These are phyloP conservation scores for Leptinotarsa undecemlineata DNA, from an alignment of 1,140 invertebrate species.

Conservation along the genomic window DNA sequence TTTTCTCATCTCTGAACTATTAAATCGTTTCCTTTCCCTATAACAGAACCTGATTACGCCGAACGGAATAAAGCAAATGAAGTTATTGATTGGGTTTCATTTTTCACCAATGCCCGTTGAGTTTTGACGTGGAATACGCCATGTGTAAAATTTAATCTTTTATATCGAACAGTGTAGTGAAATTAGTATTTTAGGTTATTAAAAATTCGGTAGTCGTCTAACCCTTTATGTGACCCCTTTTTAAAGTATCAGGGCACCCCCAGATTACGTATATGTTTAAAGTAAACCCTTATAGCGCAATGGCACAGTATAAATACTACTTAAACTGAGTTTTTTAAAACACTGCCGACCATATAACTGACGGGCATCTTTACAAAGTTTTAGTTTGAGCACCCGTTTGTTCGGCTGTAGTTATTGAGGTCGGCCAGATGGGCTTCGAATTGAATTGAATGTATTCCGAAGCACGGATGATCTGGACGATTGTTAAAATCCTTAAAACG, in stretches of 20 bases:
- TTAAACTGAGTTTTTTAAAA: constrained; percentile 30
- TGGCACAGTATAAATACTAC: constrained; percentile 28
- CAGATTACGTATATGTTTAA: constrained; percentile 31
- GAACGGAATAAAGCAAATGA: constrained; percentile 20
- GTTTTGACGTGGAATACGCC: constrained; percentile 25
- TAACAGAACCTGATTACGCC: not conserved
- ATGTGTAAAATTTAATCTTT: constrained; percentile 31
- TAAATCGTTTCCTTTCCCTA: not conserved
- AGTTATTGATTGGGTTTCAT: constrained; percentile 24
- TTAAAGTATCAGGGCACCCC: constrained; percentile 27
- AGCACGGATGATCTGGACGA: not conserved
- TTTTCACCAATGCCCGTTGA: constrained; percentile 23
- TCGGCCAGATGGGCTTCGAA: constrained; percentile 9
- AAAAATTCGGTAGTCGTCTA: constrained; percentile 26
- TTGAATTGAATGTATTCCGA: constrained; percentile 5
- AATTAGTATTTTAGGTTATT: constrained; percentile 31
- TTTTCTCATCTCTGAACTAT: not conserved
- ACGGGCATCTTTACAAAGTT: constrained; percentile 8
- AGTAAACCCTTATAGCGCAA: constrained; percentile 18
- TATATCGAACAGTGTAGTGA: constrained; percentile 18
- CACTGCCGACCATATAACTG: not conserved
- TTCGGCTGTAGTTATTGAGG: not conserved
- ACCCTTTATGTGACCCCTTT: constrained; percentile 24
- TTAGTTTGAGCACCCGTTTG: constrained; percentile 7
- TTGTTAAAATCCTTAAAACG: constrained; percentile 31